phyloP scores from a whole-genome alignment of 2,797 vertebrate species.

The Notolepis coatsorum region DNA sequence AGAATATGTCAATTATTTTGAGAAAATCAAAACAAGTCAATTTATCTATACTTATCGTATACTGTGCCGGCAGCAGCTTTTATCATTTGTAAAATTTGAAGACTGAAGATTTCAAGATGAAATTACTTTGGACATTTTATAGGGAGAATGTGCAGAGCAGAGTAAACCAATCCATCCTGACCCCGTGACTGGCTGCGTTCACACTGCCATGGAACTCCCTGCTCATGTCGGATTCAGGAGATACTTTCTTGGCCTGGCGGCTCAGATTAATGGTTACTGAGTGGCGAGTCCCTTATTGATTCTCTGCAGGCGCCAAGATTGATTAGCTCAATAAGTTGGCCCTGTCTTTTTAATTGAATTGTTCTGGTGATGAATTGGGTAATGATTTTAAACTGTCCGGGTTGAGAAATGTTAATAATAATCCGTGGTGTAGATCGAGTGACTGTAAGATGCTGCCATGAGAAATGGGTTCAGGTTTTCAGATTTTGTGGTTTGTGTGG shows the following conservation, averaged over 20 bases:
- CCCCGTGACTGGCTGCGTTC: too few relatives aligned
- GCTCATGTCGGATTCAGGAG: too few relatives aligned
- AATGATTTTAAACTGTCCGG: slow-evolving; percentile 1
- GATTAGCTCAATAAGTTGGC: slow-evolving; percentile 35
- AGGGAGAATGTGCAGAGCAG: too few relatives aligned
- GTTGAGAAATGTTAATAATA: slow-evolving; percentile 2
- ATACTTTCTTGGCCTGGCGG: slow-evolving; percentile 20
- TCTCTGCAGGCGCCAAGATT: slow-evolving; percentile 31
- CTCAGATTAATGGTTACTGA: slow-evolving; percentile 36
- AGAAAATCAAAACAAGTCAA: too few relatives aligned
- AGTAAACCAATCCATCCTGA: too few relatives aligned
- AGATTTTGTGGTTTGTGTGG: background rate
- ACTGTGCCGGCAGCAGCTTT: too few relatives aligned
- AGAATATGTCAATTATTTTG: too few relatives aligned
- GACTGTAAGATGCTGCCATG: background rate
- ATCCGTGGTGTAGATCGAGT: background rate
- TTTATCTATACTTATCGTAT: too few relatives aligned
- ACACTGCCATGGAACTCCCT: too few relatives aligned
- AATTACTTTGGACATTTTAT: too few relatives aligned
- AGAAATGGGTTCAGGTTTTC: slow-evolving; percentile 6
- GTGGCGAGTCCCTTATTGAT: slow-evolving; percentile 32
- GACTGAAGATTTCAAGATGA: too few relatives aligned
- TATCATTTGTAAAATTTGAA: too few relatives aligned
- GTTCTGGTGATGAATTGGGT: slow-evolving; percentile 16
- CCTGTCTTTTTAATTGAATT: slow-evolving; percentile 21